Percentiles rank a stretch among this genome's conserved stretches.
Conservation (phyloP, 2,113 vertebrate species). For the Catharus minimus region DNA sequence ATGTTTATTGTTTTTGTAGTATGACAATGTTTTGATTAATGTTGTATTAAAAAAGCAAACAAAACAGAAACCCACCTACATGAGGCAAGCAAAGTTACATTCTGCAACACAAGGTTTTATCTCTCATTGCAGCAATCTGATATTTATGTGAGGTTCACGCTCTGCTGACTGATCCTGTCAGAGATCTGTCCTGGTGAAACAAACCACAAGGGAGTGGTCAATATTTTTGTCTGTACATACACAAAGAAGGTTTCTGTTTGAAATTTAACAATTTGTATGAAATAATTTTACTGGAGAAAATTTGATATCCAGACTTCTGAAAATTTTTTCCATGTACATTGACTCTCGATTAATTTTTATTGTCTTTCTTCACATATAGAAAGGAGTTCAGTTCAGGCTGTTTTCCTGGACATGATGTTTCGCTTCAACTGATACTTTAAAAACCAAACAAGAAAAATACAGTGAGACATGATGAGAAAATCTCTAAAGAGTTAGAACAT, state of each 20-base stretch:
- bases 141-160: background rate
- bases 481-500: slow-evolving; percentile 1
- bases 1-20: background rate
- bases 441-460: slow-evolving; percentile 30
- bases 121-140: background rate
- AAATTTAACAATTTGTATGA: background rate
- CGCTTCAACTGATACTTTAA: background rate
- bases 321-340: background rate
- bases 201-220: background rate
- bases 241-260: background rate
- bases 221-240: background rate
- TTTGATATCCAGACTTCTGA: background rate
- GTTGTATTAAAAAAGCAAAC: background rate
- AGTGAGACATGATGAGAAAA: slow-evolving; percentile 42
- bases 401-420: background rate
- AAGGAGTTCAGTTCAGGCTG: background rate
- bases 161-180: background rate
- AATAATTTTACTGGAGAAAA: slow-evolving; percentile 13
- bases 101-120: background rate
- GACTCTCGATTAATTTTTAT: slow-evolving; percentile 3
- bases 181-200: slow-evolving; percentile 20
- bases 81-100: background rate
- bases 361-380: background rate
- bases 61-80: background rate
- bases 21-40: background rate